A percentile compares a stretch with the other conserved stretches of the same genome.
phyloP scores from a whole-genome alignment of 2,797 vertebrate genomes.

The Brotula barbata region DNA sequence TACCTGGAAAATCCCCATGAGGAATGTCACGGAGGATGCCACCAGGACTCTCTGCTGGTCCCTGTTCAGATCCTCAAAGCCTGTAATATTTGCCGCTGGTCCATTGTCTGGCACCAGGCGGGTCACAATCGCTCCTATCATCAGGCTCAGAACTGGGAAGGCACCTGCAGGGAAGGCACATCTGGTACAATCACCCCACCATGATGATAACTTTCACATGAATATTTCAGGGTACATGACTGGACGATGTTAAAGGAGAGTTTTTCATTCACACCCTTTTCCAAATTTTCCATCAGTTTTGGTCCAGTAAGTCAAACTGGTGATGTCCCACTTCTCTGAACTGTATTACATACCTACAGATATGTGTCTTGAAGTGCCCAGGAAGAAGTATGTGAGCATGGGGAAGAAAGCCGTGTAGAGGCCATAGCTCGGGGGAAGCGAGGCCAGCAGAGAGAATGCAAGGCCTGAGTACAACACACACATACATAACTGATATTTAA shows the following conservation, averaged over 20 bases:
- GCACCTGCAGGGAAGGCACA: conserved; percentile 75
- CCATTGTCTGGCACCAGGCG: conserved; percentile 71
- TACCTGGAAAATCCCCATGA: conserved; percentile 90
- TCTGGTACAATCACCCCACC: no score
- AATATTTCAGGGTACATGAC: no score
- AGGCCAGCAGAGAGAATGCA: conserved; percentile 88
- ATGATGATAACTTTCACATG: no score
- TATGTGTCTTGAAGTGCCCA: conserved; percentile 94
- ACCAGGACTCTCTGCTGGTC: conserved; percentile 79
- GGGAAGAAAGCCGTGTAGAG: conserved; percentile 92
- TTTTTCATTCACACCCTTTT: background rate
- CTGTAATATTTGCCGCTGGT: conserved; percentile 57
- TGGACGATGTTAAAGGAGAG: background rate
- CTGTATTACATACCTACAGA: conserved; percentile 84
- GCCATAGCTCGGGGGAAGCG: conserved; percentile 84
- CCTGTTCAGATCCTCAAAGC: conserved; percentile 61
- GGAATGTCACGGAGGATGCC: conserved; percentile 86
- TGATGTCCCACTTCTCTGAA: background rate
- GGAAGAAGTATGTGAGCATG: conserved; percentile 85
- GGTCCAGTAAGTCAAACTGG: background rate
- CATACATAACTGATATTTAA: background rate
- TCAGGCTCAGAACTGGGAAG: conserved; percentile 90
- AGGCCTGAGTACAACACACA: conserved; percentile 76
- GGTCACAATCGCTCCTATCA: conserved; percentile 84
- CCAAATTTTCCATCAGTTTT: background rate